Evolutionary conservation across 2,888 invertebrate genomes (phyloP).

Genomic region (Coleophora flavipennella): DNA sequence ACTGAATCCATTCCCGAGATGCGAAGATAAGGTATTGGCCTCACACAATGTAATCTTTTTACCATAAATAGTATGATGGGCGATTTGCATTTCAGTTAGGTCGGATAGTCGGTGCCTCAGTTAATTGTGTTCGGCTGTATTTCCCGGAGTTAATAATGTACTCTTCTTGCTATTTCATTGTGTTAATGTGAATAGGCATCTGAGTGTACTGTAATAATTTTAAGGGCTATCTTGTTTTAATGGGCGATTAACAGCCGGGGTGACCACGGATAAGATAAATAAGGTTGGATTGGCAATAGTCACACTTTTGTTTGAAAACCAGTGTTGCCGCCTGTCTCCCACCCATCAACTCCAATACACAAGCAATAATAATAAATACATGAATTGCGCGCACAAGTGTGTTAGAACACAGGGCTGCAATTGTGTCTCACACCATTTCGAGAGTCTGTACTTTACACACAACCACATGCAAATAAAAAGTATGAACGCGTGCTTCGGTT

Average conservation of each 20-base stretch:
- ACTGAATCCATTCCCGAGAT: constrained; percentile 54
- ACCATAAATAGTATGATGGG: constrained; percentile 61
- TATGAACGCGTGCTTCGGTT: too few relatives aligned
- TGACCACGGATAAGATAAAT: too few relatives aligned
- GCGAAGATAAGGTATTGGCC: constrained; percentile 55
- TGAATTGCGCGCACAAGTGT: too few relatives aligned
- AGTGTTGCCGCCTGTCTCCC: too few relatives aligned
- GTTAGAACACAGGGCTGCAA: too few relatives aligned
- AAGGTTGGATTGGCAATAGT: too few relatives aligned
- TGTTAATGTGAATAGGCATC: constrained; percentile 46
- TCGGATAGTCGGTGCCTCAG: constrained; percentile 31
- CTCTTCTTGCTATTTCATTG: constrained; percentile 63
- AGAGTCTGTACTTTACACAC: too few relatives aligned
- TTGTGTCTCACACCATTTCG: too few relatives aligned
- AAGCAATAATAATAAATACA: too few relatives aligned
- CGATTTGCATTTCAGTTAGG: constrained; percentile 66
- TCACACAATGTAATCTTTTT: constrained; percentile 69
- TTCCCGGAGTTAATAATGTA: constrained; percentile 42
- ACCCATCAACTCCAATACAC: too few relatives aligned
- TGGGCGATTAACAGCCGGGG: constrained; percentile 47
- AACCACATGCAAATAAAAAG: too few relatives aligned
- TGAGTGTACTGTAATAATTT: constrained; percentile 33
- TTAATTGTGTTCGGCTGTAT: constrained; percentile 53
- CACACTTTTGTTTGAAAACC: too few relatives aligned
- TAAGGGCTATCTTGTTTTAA: constrained; percentile 50